phyloP scores from a whole-genome alignment of 2,797 vertebrate species.

The Brachyrhaphis roseni region DNA sequence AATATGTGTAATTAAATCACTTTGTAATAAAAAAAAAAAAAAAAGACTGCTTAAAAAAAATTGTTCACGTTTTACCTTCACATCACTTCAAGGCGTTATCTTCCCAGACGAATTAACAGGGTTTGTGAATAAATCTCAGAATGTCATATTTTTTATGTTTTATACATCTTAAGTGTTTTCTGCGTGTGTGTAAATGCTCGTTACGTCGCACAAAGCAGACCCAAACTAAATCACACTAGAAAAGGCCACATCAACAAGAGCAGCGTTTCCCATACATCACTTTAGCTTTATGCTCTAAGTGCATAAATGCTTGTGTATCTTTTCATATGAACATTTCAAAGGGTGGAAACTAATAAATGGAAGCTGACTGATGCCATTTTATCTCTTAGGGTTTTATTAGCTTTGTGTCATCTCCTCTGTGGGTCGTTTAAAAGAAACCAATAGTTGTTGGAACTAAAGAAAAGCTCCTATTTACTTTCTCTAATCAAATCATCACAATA shows the following conservation, averaged over 20 bases:
- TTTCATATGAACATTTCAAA: neutral
- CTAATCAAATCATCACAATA: neutral
- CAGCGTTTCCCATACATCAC: neutral
- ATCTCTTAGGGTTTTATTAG: neutral
- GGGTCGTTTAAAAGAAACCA: neutral
- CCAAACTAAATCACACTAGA: slow-evolving; percentile 17
- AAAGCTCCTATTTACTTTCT: neutral
- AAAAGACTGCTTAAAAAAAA: no score
- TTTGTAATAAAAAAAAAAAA: neutral
- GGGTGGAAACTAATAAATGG: neutral
- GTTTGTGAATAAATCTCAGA: neutral
- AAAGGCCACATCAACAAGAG: neutral
- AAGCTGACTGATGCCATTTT: neutral
- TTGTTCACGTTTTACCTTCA: neutral
- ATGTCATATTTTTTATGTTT: neutral
- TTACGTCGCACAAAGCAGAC: slow-evolving; percentile 15
- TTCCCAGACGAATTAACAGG: neutral
- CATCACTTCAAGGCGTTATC: neutral
- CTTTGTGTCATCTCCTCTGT: neutral
- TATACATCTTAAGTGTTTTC: neutral
- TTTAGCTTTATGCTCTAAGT: neutral
- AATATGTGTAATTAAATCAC: neutral
- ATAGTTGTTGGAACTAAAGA: neutral
- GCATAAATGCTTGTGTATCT: neutral
- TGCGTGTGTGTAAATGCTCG: neutral